Base-by-base conservation (phyloP, 2,797 vertebrate species). In the Perodicticus potto region DNA sequence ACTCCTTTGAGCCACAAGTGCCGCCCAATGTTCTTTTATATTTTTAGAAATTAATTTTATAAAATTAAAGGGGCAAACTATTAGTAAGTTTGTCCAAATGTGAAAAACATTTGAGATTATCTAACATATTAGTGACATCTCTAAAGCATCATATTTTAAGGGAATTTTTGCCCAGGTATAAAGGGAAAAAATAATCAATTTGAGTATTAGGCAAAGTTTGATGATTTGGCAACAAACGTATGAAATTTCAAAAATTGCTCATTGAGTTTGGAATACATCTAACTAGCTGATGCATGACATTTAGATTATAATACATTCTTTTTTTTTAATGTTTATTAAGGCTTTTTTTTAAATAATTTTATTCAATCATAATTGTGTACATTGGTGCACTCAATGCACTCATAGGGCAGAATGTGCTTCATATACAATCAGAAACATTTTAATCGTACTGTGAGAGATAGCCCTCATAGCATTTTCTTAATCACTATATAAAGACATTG, bases 31-130 rank as follows among this genome's bases (percentile, higher is more conserved):
- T n/a, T n/a, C n/a, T n/a, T n/a, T n/a, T n/a, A n/a, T n/a, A 77
- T 43, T 43, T 92, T 76, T 95, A 76, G 49, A 77, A 89, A 95
- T 76, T 86, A 86, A 59, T 53, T 86, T 63, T 96, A 69, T 59
- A 73, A 69, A 6, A 74, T 73, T 77, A 32, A 94, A 94, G 86
- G 9, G 23, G 20, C 2, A 49, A 89, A 23, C 53, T 86, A 69
- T 86, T 81, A 74, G 20, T 61, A 86, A 78, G 4, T 91, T 73
- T 89, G n/a, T 86, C 5, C 59, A 82, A 91, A 69, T 88, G 10
- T 82, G 11, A 65, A 94, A 81, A 92, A 25, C 16, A 29, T 17
- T 57, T 53, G 69, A 70, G 76, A 85, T 80, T 86, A 45, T 57
- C 5, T 81, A 53, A 4, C 77, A 55, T 63, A 5, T 43, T 92